Percentiles rank a stretch among this genome's conserved stretches.
Evolutionary conservation across 2,113 vertebrate genomes (phyloP).

Genomic region (Rhynchomys soricoides): DNA sequence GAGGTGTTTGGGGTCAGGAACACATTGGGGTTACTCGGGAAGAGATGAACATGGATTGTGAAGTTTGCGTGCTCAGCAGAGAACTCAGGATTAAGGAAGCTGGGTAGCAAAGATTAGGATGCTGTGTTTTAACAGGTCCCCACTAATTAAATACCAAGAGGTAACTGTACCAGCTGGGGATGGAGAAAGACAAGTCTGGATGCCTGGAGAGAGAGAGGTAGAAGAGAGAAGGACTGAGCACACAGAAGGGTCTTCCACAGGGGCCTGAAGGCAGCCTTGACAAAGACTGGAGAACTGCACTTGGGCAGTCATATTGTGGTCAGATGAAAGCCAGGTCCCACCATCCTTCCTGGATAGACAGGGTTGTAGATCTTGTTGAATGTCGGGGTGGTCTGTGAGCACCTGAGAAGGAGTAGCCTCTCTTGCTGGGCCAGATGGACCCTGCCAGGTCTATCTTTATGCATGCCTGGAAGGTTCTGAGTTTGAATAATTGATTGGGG

Average conservation of each 20-base stretch:
- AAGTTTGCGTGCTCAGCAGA: neutral
- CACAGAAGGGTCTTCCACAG: neutral
- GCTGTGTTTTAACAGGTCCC: rapidly evolving
- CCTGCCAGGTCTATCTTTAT: neutral
- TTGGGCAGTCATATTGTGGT: rapidly evolving
- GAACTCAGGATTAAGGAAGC: neutral
- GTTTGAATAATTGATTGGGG: constrained; percentile 37
- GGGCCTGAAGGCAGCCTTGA: neutral
- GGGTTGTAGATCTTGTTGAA: neutral
- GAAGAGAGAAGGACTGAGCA: neutral
- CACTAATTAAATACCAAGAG: neutral
- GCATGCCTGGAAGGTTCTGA: neutral
- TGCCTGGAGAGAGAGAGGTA: too few relatives aligned
- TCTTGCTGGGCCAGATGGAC: neutral
- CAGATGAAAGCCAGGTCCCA: neutral
- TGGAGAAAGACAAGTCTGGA: neutral
- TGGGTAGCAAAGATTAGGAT: neutral
- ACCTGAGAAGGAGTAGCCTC: neutral
- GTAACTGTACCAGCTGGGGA: rapidly evolving
- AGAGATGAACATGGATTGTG: neutral
- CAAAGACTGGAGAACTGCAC: neutral
- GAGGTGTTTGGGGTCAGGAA: neutral
- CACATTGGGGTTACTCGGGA: neutral
- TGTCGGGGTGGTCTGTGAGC: neutral
- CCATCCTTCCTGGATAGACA: neutral